Percentiles rank a stretch among this genome's conserved stretches.
Conservation (phyloP, 2,888 invertebrate genomes). For the Cotesia congregata region DNA sequence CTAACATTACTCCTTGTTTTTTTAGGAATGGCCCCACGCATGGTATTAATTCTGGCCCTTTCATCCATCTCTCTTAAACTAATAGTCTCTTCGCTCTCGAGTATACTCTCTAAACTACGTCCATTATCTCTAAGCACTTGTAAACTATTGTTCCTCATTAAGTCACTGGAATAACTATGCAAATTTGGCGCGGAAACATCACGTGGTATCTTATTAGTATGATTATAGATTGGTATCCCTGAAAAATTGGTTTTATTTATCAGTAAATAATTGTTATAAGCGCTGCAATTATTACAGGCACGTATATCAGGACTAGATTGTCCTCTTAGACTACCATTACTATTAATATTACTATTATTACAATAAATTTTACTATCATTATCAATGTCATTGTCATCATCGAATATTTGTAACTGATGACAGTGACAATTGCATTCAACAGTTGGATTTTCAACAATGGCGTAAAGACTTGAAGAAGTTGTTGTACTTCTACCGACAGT, state of each 20-base stretch:
- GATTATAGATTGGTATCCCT: constrained; percentile 19
- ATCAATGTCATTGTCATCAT: too few species aligned
- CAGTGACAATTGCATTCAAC: constrained; percentile 35
- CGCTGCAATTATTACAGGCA: constrained; percentile 28
- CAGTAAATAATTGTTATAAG: constrained; percentile 4
- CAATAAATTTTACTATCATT: constrained; percentile 19
- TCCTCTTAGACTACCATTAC: not conserved
- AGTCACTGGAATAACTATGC: constrained; percentile 50
- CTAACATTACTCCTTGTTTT: constrained; percentile 31
- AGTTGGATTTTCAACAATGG: constrained; percentile 33
- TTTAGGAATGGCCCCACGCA: constrained; percentile 60
- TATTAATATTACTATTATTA: not conserved
- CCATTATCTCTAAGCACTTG: constrained; percentile 55
- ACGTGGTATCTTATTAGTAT: constrained; percentile 42
- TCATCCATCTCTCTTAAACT: constrained; percentile 18
- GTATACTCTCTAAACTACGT: constrained; percentile 63
- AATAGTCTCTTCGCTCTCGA: constrained; percentile 60
- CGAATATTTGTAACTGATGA: constrained; percentile 20
- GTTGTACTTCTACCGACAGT: constrained; percentile 30
- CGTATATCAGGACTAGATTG: constrained; percentile 21
- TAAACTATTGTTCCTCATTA: constrained; percentile 42
- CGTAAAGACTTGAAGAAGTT: constrained; percentile 29
- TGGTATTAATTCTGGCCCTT: not conserved
- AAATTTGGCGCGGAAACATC: constrained; percentile 66
- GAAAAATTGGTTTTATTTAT: not conserved